A percentile compares a stretch with the other conserved stretches of the same genome.
phyloP scores from a whole-genome alignment of 1,140 invertebrate genomes.

The Drosophila repletoides region DNA sequence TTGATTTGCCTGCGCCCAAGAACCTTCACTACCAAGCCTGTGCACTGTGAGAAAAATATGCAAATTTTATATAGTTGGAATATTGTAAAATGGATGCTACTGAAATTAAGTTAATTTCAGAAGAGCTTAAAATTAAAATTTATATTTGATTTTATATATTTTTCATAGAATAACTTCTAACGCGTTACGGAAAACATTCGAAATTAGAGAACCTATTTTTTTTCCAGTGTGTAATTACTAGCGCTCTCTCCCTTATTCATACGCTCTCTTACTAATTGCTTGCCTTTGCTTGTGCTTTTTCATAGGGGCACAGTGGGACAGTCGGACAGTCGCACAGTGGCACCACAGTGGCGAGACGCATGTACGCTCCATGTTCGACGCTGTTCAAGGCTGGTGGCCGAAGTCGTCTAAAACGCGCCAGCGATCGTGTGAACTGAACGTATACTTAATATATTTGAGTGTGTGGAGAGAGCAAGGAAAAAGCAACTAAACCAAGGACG shows the following conservation, averaged over 20 bases:
- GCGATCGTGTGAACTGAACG: constrained; percentile 37
- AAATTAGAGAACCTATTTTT: too few relatives aligned
- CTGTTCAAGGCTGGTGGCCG: constrained; percentile 69
- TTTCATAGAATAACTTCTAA: too few relatives aligned
- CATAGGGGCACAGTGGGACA: constrained; percentile 31
- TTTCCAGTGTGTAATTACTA: too few relatives aligned
- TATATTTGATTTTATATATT: too few relatives aligned
- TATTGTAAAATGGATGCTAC: too few relatives aligned
- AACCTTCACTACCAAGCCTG: too few relatives aligned
- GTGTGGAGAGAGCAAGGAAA: constrained; percentile 9
- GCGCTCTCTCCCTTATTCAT: neutral
- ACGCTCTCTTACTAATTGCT: constrained; percentile 41
- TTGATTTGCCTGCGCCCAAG: constrained; percentile 63
- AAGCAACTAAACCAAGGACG: constrained; percentile 3
- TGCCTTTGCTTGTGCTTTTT: constrained; percentile 34
- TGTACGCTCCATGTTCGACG: constrained; percentile 65
- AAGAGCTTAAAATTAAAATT: too few relatives aligned
- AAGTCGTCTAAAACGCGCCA: constrained; percentile 49
- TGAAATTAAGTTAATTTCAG: too few relatives aligned
- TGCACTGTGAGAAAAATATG: too few relatives aligned
- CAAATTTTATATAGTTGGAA: too few relatives aligned
- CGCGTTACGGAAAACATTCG: too few relatives aligned
- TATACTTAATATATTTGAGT: constrained; percentile 28
- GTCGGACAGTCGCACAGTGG: constrained; percentile 61
- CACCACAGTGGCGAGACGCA: constrained; percentile 70